These are phyloP conservation scores for Uropetala carovei DNA, from an alignment of 2,888 invertebrate species.

Conservation along the genomic window DNA sequence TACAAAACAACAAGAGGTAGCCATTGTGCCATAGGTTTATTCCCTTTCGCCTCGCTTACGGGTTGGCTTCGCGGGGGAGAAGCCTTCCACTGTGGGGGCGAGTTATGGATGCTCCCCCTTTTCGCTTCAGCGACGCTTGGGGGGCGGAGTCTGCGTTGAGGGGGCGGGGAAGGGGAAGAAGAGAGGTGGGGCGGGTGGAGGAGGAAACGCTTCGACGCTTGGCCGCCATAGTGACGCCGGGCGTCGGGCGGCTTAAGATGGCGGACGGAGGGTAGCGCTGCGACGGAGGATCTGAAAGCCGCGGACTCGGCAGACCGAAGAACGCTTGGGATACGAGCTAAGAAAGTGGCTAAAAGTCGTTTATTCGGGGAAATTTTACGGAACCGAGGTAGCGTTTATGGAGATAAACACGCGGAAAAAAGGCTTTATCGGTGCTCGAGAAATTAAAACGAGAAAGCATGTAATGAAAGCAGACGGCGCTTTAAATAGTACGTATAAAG, in stretches of 20 bases:
- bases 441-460: too few relatives aligned
- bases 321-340: neutral
- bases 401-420: neutral
- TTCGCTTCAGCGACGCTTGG: slow-evolving; percentile 15
- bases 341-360: neutral
- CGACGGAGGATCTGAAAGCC: slow-evolving; percentile 15
- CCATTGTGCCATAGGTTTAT: neutral
- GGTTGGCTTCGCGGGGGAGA: slow-evolving; percentile 26
- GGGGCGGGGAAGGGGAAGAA: neutral
- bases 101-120: neutral
- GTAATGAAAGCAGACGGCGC: too few relatives aligned
- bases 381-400: neutral
- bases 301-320: neutral
- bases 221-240: slow-evolving; percentile 56
- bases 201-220: neutral
- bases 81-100: neutral
- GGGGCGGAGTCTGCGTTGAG: slow-evolving; percentile 53
- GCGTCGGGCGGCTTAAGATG: slow-evolving; percentile 55
- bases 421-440: too few relatives aligned
- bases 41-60: neutral
- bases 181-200: neutral
- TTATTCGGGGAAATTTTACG: too few relatives aligned
- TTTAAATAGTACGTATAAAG: too few relatives aligned
- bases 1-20: neutral
- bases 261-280: slow-evolving; percentile 5